Conservation (phyloP, 2,113 vertebrate species). For the Catharus fuscescens region DNA sequence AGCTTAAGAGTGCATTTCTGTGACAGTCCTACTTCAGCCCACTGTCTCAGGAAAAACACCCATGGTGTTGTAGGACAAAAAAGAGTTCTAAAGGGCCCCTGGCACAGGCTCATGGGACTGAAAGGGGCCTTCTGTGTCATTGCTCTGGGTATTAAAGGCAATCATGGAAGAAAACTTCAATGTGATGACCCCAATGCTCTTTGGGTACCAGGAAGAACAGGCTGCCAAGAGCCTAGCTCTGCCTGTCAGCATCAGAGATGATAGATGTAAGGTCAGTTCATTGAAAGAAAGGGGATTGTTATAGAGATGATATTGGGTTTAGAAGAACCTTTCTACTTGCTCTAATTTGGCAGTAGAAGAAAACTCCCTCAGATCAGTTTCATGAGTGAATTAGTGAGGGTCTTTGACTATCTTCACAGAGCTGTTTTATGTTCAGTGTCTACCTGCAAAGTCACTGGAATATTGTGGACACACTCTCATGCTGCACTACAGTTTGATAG, state of each 20-base stretch:
- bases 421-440: not conserved
- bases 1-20: not conserved
- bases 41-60: not conserved
- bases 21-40: not conserved
- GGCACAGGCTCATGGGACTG: not conserved
- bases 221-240: not conserved
- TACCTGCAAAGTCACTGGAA: not conserved
- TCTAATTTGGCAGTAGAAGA: not conserved
- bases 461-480: not conserved
- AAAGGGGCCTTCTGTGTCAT: not conserved
- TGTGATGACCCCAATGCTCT: not conserved
- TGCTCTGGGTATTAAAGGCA: not conserved
- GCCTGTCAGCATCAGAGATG: not conserved
- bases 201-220: not conserved
- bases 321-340: not conserved
- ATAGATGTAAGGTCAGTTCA: not conserved
- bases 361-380: not conserved
- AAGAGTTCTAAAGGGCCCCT: not conserved
- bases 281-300: not conserved
- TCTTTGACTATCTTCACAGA: not conserved
- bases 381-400: not conserved
- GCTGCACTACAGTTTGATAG: not conserved
- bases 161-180: not conserved
- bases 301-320: not conserved
- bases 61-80: not conserved